A percentile compares a stretch with the other conserved stretches of the same genome.
phyloP scores from a whole-genome alignment of 2,113 vertebrate species.

The Ammospiza caudacuta region DNA sequence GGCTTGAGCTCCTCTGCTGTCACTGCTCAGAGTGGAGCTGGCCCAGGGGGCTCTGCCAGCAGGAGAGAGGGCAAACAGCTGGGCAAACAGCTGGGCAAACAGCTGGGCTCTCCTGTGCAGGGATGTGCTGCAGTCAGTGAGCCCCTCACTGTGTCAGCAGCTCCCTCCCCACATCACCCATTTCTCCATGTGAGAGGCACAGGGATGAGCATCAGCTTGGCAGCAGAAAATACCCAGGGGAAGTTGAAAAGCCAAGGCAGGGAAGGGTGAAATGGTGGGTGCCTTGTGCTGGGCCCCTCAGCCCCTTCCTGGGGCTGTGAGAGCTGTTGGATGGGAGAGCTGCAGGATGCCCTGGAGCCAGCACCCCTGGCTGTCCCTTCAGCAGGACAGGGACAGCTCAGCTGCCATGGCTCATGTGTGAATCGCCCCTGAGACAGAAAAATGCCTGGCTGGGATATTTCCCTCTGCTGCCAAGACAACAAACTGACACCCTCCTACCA shows the following conservation, averaged over 20 bases:
- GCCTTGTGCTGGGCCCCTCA: not conserved
- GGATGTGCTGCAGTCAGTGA: not conserved
- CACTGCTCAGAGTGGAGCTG: rapidly evolving
- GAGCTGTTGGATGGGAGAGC: rapidly evolving
- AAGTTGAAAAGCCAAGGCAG: not conserved
- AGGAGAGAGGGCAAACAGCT: not conserved
- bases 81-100: not conserved
- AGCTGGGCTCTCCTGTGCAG: not conserved
- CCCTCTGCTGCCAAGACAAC: not conserved
- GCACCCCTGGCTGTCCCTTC: rapidly evolving
- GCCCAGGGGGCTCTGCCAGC: not conserved
- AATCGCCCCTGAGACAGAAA: not conserved
- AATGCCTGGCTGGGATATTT: not conserved
- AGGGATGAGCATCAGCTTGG: not conserved
- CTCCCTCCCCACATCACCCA: not conserved
- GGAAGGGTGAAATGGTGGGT: not conserved
- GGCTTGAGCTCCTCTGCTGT: not conserved
- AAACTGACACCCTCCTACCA: not conserved
- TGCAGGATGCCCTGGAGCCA: not conserved
- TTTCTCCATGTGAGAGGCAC: rapidly evolving
- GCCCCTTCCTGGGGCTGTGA: not conserved
- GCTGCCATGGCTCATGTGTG: rapidly evolving
- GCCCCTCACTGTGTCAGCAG: not conserved
- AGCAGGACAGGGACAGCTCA: not conserved
- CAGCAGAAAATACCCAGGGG: not conserved